These are phyloP conservation scores for Cyphomyrus plagiostoma DNA, from an alignment of 2,113 vertebrate species.

Conservation along the genomic window DNA sequence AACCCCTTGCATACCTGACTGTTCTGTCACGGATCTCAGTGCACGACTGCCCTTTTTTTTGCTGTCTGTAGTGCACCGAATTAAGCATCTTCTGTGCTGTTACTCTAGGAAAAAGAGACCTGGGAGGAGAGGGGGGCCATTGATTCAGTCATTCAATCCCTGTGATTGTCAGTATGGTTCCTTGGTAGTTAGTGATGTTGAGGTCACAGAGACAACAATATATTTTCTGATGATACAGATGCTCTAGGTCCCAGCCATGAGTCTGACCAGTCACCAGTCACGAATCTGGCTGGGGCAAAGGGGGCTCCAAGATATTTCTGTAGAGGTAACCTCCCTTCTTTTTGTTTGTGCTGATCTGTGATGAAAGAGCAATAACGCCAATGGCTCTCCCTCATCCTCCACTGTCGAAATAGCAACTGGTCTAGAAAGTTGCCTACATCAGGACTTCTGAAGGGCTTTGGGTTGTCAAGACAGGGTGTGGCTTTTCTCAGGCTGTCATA, in stretches of 20 bases:
- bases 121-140: neutral
- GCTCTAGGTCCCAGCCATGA: neutral
- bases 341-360: neutral
- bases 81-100: neutral
- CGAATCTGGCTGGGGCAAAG: neutral
- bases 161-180: neutral
- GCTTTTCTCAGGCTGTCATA: slow-evolving; percentile 1
- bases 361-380: neutral
- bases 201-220: neutral
- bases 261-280: neutral
- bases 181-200: neutral
- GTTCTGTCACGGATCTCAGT: neutral
- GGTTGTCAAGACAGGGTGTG: neutral
- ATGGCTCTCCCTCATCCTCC: neutral
- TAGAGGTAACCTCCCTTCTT: neutral
- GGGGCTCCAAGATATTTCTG: neutral
- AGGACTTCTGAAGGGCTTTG: neutral
- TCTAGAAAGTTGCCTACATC: neutral
- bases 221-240: neutral
- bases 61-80: neutral
- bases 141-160: neutral
- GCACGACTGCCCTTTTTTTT: neutral
- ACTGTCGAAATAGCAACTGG: neutral
- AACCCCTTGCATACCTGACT: neutral
- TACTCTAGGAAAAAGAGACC: neutral